Conservation (phyloP, 2,888 invertebrate species). For the Dorcus hopei region DNA sequence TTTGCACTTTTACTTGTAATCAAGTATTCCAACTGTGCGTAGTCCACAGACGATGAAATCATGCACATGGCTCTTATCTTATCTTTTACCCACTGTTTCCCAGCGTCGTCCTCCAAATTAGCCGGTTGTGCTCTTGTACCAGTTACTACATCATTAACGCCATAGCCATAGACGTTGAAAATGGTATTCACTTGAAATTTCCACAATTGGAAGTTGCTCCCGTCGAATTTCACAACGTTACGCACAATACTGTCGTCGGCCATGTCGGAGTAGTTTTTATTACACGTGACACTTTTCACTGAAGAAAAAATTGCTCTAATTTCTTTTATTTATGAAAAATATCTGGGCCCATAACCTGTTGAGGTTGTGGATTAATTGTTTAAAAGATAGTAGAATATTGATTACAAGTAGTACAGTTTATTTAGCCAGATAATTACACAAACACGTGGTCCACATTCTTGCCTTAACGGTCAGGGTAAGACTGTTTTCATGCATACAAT, state of each 20-base stretch:
- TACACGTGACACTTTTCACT: too few species aligned
- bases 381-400: too few species aligned
- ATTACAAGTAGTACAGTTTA: too few species aligned
- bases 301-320: too few species aligned
- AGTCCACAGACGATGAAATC: constrained; percentile 24
- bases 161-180: constrained; percentile 21
- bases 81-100: constrained; percentile 20
- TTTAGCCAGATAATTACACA: too few species aligned
- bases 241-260: background rate
- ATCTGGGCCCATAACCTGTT: too few species aligned
- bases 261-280: background rate
- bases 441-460: too few species aligned
- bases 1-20: constrained; percentile 23
- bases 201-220: constrained; percentile 28
- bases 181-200: constrained; percentile 26
- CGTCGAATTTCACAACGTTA: constrained; percentile 22
- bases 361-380: too few species aligned
- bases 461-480: too few species aligned
- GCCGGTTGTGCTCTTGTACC: background rate
- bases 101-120: background rate
- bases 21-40: constrained; percentile 21
- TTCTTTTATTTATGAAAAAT: too few species aligned
- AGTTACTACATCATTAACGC: constrained; percentile 5
- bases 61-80: constrained; percentile 28
- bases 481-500: too few species aligned